Base-by-base conservation (phyloP, 2,888 invertebrate genomes). In the Sclerodermus sp. region DNA sequence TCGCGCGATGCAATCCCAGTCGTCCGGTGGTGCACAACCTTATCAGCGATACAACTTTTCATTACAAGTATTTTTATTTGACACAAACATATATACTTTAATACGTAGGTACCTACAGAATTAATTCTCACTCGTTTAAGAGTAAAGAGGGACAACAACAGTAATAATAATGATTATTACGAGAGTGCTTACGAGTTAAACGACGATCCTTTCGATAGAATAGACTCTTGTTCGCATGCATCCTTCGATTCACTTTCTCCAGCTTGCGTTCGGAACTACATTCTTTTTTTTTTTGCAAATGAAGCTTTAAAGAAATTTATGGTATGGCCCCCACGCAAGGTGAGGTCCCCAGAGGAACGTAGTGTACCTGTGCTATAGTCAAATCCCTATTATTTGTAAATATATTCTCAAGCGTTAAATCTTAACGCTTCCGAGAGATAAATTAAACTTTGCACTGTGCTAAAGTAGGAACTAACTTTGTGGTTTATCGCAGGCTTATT, bases 81-180 rank as follows among this genome's bases (percentile, higher is more conserved):
- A 67, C 64, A 67, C 62, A 58, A 58, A 63, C 55, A 60, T 57
- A 57, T 54, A 63, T 43, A 34, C 18, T 46, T 49, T 23, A 23
- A 37, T 37, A 13, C 32, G 37, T 46, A 32, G n/a, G 32, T 43
- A 32, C 36, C 44, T 60, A 53, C 55, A 55, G 49, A 55, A 40
- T 37, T 57, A 55, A 45, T 51, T 54, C 48, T 60, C 51, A 56
- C 48, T 59, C 57, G 50, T 64, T 57, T 58, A 55, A 55, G 58
- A 59, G 57, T 62, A 62, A 54, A 63, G 8, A 48, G 34, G 40
- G 64, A 70, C 67, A 68, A 71, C 68, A 67, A 68, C 65, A 44
- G 67, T 60, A 45, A 49, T 50, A 43, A 47, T 41, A 4, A 36
- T 36, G 3, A 36, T 36, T 3, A 23, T 34, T 4, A 34, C 12